These are phyloP conservation scores for Thecocarcelia acutangulata DNA, from an alignment of 2,888 invertebrate genomes.

Conservation along the genomic window DNA sequence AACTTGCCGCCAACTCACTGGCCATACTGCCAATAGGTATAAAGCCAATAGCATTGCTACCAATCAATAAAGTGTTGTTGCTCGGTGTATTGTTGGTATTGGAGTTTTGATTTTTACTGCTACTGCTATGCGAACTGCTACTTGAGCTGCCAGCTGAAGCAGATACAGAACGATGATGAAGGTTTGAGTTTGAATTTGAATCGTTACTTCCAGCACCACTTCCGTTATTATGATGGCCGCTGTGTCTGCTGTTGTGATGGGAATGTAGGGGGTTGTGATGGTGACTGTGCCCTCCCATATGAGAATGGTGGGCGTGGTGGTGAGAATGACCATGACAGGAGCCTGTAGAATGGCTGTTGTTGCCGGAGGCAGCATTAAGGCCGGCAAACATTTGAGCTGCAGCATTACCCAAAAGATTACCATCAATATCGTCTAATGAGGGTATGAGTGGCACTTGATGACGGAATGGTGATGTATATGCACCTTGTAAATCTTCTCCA, in stretches of 20 bases:
- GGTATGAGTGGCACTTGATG: conserved; percentile 78
- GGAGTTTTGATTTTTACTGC: conserved; percentile 65
- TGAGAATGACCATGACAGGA: conserved; percentile 67
- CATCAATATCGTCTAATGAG: conserved; percentile 74
- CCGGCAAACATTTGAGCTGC: conserved; percentile 70
- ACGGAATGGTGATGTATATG: conserved; percentile 86
- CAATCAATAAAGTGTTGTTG: conserved; percentile 68
- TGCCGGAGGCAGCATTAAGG: conserved; percentile 66
- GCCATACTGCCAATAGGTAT: conserved; percentile 74
- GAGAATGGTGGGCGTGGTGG: conserved; percentile 70
- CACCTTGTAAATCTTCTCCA: conserved; percentile 84
- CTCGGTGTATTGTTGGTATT: conserved; percentile 52
- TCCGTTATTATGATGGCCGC: conserved; percentile 70
- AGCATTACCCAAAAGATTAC: conserved; percentile 71
- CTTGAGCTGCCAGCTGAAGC: conserved; percentile 77
- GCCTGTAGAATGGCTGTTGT: conserved; percentile 65
- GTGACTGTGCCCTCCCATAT: conserved; percentile 72
- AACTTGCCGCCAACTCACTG: conserved; percentile 77
- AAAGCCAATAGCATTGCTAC: conserved; percentile 74
- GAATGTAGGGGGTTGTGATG: conserved; percentile 73
- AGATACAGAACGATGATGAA: conserved; percentile 78
- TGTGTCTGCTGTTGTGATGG: conserved; percentile 78
- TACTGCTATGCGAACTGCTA: conserved; percentile 73
- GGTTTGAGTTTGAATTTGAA: conserved; percentile 52
- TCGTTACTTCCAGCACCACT: conserved; percentile 60